These are phyloP conservation scores for Smittia aterrima DNA, from an alignment of 2,888 invertebrate genomes.

Conservation along the genomic window DNA sequence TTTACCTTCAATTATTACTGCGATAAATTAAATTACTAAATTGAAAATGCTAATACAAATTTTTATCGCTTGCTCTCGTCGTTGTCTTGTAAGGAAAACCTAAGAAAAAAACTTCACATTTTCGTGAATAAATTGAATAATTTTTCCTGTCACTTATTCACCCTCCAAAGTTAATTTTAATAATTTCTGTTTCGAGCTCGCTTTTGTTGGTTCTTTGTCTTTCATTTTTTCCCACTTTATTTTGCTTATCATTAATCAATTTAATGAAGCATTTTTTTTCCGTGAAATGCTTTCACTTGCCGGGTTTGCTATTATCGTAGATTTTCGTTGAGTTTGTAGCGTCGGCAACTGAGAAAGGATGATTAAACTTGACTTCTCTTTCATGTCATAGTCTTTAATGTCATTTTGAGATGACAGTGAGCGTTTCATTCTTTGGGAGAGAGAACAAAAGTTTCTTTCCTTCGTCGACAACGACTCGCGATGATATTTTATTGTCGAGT, in stretches of 20 bases:
- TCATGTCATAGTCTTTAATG: slow-evolving; percentile 1
- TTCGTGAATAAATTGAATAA: slow-evolving; percentile 35
- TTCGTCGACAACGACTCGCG: no score
- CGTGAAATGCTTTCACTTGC: background rate
- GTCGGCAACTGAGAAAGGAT: background rate
- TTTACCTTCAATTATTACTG: slow-evolving; percentile 35
- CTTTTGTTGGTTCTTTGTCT: background rate
- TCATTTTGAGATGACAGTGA: background rate
- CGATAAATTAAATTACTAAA: slow-evolving; percentile 30
- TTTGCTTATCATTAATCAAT: slow-evolving; percentile 40
- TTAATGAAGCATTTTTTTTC: slow-evolving; percentile 35
- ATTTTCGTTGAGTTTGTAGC: background rate
- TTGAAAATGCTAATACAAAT: slow-evolving; percentile 24
- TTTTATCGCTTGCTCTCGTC: background rate
- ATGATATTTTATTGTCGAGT: background rate
- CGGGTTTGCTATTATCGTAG: slow-evolving; percentile 8
- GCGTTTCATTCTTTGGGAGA: background rate
- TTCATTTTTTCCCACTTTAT: slow-evolving; percentile 21
- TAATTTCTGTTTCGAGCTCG: slow-evolving; percentile 16
- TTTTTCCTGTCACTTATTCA: slow-evolving; percentile 37
- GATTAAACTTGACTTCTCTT: background rate
- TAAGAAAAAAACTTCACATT: background rate
- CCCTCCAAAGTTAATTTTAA: slow-evolving; percentile 34
- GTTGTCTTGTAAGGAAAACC: background rate
- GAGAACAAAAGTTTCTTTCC: background rate